Percentiles rank a stretch among this genome's conserved stretches.
phyloP scores from a whole-genome alignment of 2,113 vertebrate species.

The Leuciscus idus region DNA sequence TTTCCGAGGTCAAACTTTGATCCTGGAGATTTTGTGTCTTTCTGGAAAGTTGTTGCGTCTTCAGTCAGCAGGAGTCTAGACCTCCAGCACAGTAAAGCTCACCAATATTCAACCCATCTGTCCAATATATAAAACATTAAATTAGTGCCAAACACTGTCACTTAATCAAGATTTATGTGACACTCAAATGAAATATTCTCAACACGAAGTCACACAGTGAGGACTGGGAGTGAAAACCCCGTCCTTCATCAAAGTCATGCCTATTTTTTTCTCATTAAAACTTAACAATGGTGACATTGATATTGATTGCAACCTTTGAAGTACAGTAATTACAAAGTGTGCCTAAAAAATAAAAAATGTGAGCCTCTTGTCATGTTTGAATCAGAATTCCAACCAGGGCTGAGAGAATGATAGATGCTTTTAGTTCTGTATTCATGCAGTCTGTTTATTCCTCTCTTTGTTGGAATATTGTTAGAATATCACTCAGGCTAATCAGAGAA shows the following conservation, averaged over 20 bases:
- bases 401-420: neutral
- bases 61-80: neutral
- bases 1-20: neutral
- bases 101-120: slow-evolving; percentile 21
- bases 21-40: neutral
- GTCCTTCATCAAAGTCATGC: neutral
- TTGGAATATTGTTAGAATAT: neutral
- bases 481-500: neutral
- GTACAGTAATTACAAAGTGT: slow-evolving; percentile 4
- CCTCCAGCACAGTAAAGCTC: neutral
- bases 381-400: neutral
- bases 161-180: neutral
- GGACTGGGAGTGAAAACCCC: neutral
- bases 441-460: neutral
- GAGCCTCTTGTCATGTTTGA: neutral
- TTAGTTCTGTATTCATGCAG: neutral
- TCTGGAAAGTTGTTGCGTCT: neutral
- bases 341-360: neutral
- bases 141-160: neutral
- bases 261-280: neutral
- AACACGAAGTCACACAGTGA: neutral
- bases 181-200: neutral
- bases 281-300: neutral
- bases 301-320: neutral
- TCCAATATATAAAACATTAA: neutral